Evolutionary conservation across 2,797 vertebrate species (phyloP).

Genomic region (Platalea minor): DNA sequence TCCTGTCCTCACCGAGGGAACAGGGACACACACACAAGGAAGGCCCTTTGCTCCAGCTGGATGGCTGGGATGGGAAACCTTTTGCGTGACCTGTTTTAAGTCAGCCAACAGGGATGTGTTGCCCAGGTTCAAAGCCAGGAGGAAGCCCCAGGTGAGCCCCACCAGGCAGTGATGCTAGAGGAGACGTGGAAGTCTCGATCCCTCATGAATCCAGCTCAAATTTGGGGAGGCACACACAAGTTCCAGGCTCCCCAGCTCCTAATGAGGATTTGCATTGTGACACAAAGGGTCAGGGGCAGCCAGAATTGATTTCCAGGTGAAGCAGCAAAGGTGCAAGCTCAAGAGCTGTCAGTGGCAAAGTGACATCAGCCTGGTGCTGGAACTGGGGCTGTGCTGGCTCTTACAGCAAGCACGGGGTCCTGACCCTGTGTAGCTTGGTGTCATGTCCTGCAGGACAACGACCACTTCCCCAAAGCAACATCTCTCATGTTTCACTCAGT

Average conservation of each 20-base stretch:
- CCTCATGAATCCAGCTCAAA: neutral
- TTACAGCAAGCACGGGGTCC: neutral
- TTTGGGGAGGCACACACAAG: rapidly evolving
- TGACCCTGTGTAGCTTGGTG: neutral
- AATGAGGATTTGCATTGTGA: neutral
- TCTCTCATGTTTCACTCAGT: neutral
- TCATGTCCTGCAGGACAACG: neutral
- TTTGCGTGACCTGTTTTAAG: neutral
- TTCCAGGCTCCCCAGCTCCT: neutral
- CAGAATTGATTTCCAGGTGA: neutral
- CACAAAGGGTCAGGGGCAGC: neutral
- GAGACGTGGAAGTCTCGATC: neutral
- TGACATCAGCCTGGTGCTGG: neutral
- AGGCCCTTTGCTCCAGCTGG: neutral
- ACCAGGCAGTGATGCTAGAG: neutral
- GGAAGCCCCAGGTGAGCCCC: neutral
- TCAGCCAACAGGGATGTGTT: neutral
- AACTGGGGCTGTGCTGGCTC: neutral
- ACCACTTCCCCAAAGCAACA: neutral
- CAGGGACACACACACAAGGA: neutral
- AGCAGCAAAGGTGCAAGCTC: neutral
- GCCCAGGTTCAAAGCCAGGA: neutral
- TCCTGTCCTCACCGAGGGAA: neutral
- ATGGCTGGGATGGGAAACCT: neutral
- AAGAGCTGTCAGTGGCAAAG: neutral